Evolutionary conservation across 2,797 vertebrate genomes (phyloP), one percentile per base, ranked within the genome.

Genomic region (Rallus crepitans): DNA sequence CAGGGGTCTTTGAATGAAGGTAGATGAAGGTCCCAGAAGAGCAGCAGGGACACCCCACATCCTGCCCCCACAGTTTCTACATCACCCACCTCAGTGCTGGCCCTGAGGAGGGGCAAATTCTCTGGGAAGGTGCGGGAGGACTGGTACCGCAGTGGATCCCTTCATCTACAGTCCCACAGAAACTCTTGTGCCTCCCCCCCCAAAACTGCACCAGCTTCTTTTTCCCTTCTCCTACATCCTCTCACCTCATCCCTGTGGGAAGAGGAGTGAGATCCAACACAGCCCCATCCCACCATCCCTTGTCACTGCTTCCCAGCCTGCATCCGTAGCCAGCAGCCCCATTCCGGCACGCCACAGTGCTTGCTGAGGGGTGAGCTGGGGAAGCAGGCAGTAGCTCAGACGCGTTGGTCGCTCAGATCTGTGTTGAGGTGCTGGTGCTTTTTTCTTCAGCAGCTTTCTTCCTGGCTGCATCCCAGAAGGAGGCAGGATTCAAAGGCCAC

Each of bases 381-480:
- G 57, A 78, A 84, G 70, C 79, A 81, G 56, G 40, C 0, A 1
- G 39, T 31, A 48, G 50, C 86, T 90, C 71, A 89, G 60, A 45
- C 47, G 24, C 6, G 4, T 75, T 5, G 12, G 55, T 69, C 0
- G 1, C 68, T 95, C 50, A 72, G 71, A 69, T 64, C 82, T 72
- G 77, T 1, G 17, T 64, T 59, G 20, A 82, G 52, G 35, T 3
- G 2, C 48, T 14, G 6, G 33, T 71, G 33, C 25, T 69, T 66
- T 89, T 78, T 65, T 31, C 61, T 87, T 77, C 16, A 7, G 57
- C 78, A 93, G 77, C 57, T 80, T 96, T 95, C 53, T 93, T 69
- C 68, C 89, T 90, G 82, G 47, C 40, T 78, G 57, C 9, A 6
- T 81, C 71, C 59, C 80, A 94, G 84, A 56, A 73, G 65, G 35